Evolutionary conservation across 1,140 invertebrate species (phyloP).

Genomic region (Campoletis sonorensis): DNA sequence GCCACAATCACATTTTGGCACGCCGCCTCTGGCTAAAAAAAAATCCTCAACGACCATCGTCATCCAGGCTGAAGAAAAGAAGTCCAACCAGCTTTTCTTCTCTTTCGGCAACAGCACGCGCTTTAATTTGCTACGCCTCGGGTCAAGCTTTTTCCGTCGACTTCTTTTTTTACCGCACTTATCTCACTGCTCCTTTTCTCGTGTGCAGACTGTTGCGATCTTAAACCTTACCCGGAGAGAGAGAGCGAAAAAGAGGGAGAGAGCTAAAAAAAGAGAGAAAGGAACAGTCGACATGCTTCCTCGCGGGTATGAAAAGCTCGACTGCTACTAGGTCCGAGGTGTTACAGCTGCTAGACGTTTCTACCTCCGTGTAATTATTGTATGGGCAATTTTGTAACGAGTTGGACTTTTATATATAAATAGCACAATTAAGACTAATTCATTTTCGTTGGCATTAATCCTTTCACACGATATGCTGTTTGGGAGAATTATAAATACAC

Average conservation of each 20-base stretch:
- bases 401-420: not conserved
- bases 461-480: no score
- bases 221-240: no score
- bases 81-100: conserved; percentile 12
- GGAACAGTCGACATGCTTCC: not conserved
- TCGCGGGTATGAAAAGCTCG: conserved; percentile 27
- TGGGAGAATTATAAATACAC: no score
- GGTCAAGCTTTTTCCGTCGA: conserved; percentile 20
- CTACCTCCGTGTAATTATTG: not conserved
- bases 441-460: no score
- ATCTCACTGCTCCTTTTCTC: not conserved
- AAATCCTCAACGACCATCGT: conserved; percentile 51
- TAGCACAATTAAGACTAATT: no score
- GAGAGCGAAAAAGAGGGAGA: not conserved
- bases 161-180: conserved; percentile 15
- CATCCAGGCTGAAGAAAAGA: conserved; percentile 13
- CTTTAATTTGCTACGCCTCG: conserved; percentile 38
- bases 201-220: not conserved
- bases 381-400: not conserved
- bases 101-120: conserved; percentile 29
- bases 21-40: conserved; percentile 52
- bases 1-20: conserved; percentile 74
- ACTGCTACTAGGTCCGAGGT: conserved; percentile 6
- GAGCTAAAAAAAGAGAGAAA: no score
- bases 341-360: conserved; percentile 9